These are phyloP conservation scores for Drosophila barbarae DNA, from an alignment of 2,888 invertebrate genomes.

Conservation along the genomic window DNA sequence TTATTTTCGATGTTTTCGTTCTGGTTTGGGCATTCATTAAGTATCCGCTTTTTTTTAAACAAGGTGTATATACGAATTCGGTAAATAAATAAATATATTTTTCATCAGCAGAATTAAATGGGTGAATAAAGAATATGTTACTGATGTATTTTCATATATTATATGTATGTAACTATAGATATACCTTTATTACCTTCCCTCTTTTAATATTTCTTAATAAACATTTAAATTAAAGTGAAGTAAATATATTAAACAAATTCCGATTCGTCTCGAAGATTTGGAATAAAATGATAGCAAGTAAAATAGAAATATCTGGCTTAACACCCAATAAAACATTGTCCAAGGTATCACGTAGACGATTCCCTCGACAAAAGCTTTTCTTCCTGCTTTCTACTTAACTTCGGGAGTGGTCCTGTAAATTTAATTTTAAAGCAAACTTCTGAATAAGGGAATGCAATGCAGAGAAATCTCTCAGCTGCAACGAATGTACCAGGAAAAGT, in stretches of 20 bases:
- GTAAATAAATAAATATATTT: not conserved
- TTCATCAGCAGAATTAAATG: not conserved
- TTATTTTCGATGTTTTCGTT: slow-evolving; percentile 23
- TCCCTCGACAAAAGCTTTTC: too few relatives aligned
- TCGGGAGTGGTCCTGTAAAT: slow-evolving; percentile 38
- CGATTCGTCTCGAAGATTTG: not conserved
- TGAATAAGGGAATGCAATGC: slow-evolving; percentile 25
- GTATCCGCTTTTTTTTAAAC: slow-evolving; percentile 35
- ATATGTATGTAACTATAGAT: too few relatives aligned
- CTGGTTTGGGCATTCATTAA: slow-evolving; percentile 51
- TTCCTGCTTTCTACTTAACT: slow-evolving; percentile 3
- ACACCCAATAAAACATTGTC: not conserved
- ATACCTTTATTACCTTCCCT: too few relatives aligned
- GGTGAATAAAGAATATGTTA: too few relatives aligned
- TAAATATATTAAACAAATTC: not conserved
- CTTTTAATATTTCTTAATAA: too few relatives aligned
- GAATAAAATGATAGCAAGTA: not conserved
- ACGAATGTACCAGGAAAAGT: slow-evolving; percentile 11
- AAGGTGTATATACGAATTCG: not conserved
- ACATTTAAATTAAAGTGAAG: not conserved
- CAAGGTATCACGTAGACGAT: not conserved
- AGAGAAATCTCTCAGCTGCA: slow-evolving; percentile 25
- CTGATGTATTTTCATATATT: too few relatives aligned
- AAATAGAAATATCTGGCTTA: too few relatives aligned
- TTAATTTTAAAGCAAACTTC: slow-evolving; percentile 56